A percentile compares a stretch with the other conserved stretches of the same genome.
Evolutionary conservation across 2,113 vertebrate species (phyloP).

Genomic region (Proterorhinus semilunaris): DNA sequence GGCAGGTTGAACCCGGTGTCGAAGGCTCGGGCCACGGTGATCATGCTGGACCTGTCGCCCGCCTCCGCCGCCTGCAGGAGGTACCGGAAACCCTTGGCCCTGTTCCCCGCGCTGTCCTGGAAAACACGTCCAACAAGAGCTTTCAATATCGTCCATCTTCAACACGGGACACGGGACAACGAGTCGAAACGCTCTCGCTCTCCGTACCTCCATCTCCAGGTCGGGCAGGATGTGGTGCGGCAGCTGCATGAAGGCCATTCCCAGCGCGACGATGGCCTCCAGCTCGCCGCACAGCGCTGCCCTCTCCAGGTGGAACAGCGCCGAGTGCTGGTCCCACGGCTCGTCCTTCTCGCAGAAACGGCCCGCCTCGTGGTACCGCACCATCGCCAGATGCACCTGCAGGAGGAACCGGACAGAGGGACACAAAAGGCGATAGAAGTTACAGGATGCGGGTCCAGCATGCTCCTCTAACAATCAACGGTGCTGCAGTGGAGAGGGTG

Average conservation of each 20-base stretch:
- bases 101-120: constrained; percentile 87
- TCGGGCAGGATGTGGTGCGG: constrained; percentile 91
- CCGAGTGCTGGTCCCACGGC: constrained; percentile 87
- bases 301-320: constrained; percentile 89
- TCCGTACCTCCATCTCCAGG: constrained; percentile 81
- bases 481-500: no score
- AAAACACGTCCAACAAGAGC: neutral
- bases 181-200: no score
- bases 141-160: no score
- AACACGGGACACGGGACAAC: no score
- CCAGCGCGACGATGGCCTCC: constrained; percentile 90
- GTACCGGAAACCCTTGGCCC: constrained; percentile 86
- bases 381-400: constrained; percentile 96
- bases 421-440: no score
- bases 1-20: constrained; percentile 85
- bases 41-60: constrained; percentile 92
- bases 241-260: constrained; percentile 87
- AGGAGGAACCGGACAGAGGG: neutral
- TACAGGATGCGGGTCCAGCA: no score
- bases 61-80: constrained; percentile 90
- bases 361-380: constrained; percentile 90
- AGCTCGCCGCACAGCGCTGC: constrained; percentile 93
- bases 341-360: constrained; percentile 90
- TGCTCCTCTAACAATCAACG: no score
- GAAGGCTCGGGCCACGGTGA: constrained; percentile 88